Conservation (phyloP, 2,888 invertebrate genomes). For the Idaea dimidiata region DNA sequence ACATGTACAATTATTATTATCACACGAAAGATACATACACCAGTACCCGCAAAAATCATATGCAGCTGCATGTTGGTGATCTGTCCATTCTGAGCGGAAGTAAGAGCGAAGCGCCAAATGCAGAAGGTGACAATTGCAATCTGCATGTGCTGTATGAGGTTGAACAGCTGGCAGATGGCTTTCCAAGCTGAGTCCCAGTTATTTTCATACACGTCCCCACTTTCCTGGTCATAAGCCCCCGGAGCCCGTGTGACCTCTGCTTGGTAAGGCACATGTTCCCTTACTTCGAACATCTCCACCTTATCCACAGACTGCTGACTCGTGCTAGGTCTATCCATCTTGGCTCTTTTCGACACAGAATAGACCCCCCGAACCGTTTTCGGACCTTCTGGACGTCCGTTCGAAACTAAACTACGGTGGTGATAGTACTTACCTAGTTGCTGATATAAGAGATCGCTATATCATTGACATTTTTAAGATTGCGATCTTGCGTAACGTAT, state of each 20-base stretch:
- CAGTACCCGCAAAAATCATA: slow-evolving; percentile 73
- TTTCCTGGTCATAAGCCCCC: slow-evolving; percentile 65
- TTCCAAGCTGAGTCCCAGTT: slow-evolving; percentile 70
- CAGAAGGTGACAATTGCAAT: slow-evolving; percentile 71
- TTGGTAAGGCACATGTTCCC: slow-evolving; percentile 73
- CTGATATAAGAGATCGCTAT: slow-evolving; percentile 52
- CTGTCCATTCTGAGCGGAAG: slow-evolving; percentile 58
- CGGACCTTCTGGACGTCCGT: slow-evolving; percentile 18
- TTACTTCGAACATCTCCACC: slow-evolving; percentile 70
- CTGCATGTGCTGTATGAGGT: slow-evolving; percentile 71
- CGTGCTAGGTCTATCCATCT: slow-evolving; percentile 71
- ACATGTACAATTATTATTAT: not conserved
- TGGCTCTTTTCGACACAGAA: slow-evolving; percentile 34
- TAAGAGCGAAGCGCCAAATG: slow-evolving; percentile 69
- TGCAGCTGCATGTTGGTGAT: slow-evolving; percentile 71
- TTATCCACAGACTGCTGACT: slow-evolving; percentile 66
- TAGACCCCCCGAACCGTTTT: slow-evolving; percentile 49
- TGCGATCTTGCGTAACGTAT: slow-evolving; percentile 63
- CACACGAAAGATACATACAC: slow-evolving; percentile 54
- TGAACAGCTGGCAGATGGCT: slow-evolving; percentile 68
- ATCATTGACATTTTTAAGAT: slow-evolving; percentile 70
- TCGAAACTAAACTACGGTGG: slow-evolving; percentile 48
- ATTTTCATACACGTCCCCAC: slow-evolving; percentile 51
- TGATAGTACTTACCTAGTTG: slow-evolving; percentile 53
- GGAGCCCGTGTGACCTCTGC: slow-evolving; percentile 69